Base-by-base conservation (phyloP, 2,888 invertebrate species). In the Cordilura impudica region DNA sequence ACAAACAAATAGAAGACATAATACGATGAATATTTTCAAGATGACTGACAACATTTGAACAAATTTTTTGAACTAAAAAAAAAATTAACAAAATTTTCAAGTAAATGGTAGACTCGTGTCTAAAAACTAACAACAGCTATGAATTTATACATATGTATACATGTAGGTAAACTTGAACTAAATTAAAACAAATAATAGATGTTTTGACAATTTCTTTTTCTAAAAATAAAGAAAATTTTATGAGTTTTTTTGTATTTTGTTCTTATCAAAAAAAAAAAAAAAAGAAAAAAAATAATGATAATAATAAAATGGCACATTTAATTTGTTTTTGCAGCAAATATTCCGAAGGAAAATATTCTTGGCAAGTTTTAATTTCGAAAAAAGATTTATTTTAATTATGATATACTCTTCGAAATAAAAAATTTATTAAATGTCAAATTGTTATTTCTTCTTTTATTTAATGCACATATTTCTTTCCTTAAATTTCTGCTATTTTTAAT, bases 11-110 rank as follows among this genome's bases (percentile, higher is more conserved):
- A n/a, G n/a, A 16, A 51, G 65, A 8, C 51, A 8, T n/a, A n/a
- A n/a, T n/a, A n/a, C n/a, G n/a, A n/a, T n/a, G n/a, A n/a, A 58
- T 1, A 49, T 35, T 63, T 56, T 75, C 60, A n/a, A 16, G 49
- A 1, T 70, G 58, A 51, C 63, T 70, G 58, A 51, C 63, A 60
- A 60, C 35, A 31, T 67, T 58, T 67, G n/a, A 61, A 67, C 51
- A 14, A 45, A 60, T 54, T 67, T 74, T 29, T 14, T 16, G n/a
- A n/a, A n/a, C n/a, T n/a, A n/a, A n/a, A n/a, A 4, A 60, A 66
- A 60, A 14, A 16, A 51, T n/a, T 35, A 16, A n/a, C 49, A 3
- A 66, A 43, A 66, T 12, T 35, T 73, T 45, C 23, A 5, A 45
- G 43, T 21, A 21, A 2, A 35, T 35, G 10, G 12, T 35, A 35